phyloP scores from a whole-genome alignment of 2,113 vertebrate species.

The Hemicordylus capensis region DNA sequence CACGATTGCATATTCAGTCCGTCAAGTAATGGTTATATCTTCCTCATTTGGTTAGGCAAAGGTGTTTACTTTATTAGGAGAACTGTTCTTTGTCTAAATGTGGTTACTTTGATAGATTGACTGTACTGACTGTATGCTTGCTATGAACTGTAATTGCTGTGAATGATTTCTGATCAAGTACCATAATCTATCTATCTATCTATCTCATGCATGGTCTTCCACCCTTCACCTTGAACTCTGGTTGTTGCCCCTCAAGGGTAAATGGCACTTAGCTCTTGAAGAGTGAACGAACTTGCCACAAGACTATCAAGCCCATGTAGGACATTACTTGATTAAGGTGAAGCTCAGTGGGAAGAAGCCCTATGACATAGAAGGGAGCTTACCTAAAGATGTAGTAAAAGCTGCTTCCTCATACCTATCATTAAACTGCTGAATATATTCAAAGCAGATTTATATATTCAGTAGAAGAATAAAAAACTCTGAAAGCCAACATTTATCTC shows the following conservation, averaged over 20 bases:
- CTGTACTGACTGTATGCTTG: too few relatives aligned
- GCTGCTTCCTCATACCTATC: slow-evolving; percentile 28
- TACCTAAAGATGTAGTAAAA: slow-evolving; percentile 32
- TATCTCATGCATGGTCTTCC: neutral
- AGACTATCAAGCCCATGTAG: neutral
- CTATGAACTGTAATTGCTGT: too few relatives aligned
- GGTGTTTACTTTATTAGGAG: too few relatives aligned
- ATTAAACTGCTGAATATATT: slow-evolving; percentile 36
- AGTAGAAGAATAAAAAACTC: slow-evolving; percentile 52
- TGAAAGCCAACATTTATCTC: slow-evolving; percentile 66
- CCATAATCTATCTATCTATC: too few relatives aligned
- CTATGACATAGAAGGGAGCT: slow-evolving; percentile 32
- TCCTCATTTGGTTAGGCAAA: too few relatives aligned
- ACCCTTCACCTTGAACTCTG: neutral
- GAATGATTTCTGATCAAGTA: too few relatives aligned
- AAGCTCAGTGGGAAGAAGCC: neutral
- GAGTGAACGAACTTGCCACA: neutral
- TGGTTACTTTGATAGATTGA: too few relatives aligned
- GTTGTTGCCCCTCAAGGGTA: neutral
- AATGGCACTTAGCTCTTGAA: neutral
- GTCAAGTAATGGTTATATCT: too few relatives aligned
- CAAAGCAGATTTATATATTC: slow-evolving; percentile 59
- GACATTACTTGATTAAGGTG: neutral
- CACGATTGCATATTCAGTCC: too few relatives aligned
- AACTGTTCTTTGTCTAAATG: too few relatives aligned